A percentile compares a stretch with the other conserved stretches of the same genome.
phyloP scores from a whole-genome alignment of 30 jellyfish, hydroid and myxozoan species.

The Calvadosia cruxmelitensis region DNA sequence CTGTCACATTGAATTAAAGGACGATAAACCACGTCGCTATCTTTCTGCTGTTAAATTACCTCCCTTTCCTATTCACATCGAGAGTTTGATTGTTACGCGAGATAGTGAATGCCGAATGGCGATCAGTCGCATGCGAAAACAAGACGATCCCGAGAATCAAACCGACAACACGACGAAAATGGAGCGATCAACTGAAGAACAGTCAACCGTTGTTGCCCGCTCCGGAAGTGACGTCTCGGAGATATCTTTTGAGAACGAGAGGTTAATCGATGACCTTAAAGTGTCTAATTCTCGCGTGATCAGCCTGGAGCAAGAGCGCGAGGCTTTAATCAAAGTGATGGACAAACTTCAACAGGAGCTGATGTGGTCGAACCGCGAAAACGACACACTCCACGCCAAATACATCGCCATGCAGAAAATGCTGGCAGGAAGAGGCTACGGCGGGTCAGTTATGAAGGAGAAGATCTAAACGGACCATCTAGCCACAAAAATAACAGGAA shows the following conservation, averaged over 20 bases:
- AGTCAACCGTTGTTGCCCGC: slow-evolving; percentile 14
- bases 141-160: background rate
- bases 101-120: slow-evolving; percentile 32
- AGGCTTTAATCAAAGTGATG: slow-evolving; percentile 70
- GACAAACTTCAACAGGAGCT: slow-evolving; percentile 86
- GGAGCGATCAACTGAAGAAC: background rate
- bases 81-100: slow-evolving; percentile 21
- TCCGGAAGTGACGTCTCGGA: slow-evolving; percentile 12
- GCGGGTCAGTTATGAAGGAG: too few species aligned
- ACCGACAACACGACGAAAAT: background rate
- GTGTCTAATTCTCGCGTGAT: slow-evolving; percentile 60
- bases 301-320: slow-evolving; percentile 79
- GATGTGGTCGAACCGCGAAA: slow-evolving; percentile 87
- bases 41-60: slow-evolving; percentile 61
- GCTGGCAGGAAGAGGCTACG: background rate
- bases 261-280: slow-evolving; percentile 61
- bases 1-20: slow-evolving; percentile 40
- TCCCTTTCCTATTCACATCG: slow-evolving; percentile 48
- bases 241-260: slow-evolving; percentile 30
- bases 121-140: background rate
- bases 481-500: too few species aligned
- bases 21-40: slow-evolving; percentile 81
- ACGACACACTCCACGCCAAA: slow-evolving; percentile 37
- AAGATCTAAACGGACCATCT: too few species aligned
- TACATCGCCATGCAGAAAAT: background rate